These are phyloP conservation scores for Synergus laeviventris DNA, from an alignment of 2,888 invertebrate species.

Conservation along the genomic window DNA sequence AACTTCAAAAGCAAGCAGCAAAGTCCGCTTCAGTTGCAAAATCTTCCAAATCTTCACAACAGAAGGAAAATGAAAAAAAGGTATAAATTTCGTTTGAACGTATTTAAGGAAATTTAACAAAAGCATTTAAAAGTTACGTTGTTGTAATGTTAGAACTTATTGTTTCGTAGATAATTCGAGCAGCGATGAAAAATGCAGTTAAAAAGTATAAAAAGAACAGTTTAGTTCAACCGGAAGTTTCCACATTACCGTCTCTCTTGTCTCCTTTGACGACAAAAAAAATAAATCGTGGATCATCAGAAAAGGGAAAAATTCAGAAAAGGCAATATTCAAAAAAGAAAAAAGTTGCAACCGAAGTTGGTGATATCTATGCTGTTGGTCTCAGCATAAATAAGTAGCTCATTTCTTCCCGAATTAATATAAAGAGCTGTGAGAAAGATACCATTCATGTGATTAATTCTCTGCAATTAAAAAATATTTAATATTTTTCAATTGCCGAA, in stretches of 20 bases:
- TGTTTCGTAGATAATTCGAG: constrained; percentile 60
- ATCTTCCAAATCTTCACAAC: constrained; percentile 51
- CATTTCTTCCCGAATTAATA: neutral
- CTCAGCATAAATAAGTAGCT: constrained; percentile 61
- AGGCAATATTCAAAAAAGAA: constrained; percentile 58
- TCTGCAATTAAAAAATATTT: neutral
- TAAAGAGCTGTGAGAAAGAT: neutral
- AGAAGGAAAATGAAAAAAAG: constrained; percentile 59
- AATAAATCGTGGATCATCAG: constrained; percentile 48
- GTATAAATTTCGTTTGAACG: constrained; percentile 45
- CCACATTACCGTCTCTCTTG: constrained; percentile 54
- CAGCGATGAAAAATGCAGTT: constrained; percentile 63
- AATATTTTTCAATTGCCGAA: neutral
- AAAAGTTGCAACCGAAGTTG: constrained; percentile 60
- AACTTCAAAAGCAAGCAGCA: constrained; percentile 61
- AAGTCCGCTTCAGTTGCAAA: constrained; percentile 44
- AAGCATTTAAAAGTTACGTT: neutral
- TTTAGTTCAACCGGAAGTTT: constrained; percentile 51
- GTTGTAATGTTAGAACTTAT: neutral
- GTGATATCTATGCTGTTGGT: constrained; percentile 70
- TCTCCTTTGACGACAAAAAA: constrained; percentile 49
- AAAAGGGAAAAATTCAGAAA: constrained; percentile 59
- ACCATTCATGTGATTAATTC: neutral
- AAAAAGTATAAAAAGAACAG: constrained; percentile 66
- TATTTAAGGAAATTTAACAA: neutral